A percentile compares a stretch with the other conserved stretches of the same genome.
phyloP scores from a whole-genome alignment of 2,888 invertebrate genomes.

The Caenorhabditis parvicauda region DNA sequence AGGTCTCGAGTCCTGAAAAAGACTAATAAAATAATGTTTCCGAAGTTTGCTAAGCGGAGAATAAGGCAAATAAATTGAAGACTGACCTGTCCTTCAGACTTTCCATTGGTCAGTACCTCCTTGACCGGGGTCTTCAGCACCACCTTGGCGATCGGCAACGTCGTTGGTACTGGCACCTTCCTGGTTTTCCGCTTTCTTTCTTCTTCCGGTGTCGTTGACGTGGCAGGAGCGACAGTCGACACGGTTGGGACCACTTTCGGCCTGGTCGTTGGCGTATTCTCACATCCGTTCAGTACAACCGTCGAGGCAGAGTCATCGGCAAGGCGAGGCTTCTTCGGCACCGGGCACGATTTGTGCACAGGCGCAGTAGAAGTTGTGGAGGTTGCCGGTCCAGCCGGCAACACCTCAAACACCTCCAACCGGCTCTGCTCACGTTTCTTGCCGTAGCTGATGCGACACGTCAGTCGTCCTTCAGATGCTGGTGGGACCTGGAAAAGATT shows the following conservation, averaged over 20 bases:
- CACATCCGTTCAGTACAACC: neutral
- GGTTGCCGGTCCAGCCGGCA: no score
- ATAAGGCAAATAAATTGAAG: no score
- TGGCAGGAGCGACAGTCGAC: conserved; percentile 16
- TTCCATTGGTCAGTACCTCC: neutral
- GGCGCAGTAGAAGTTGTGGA: no score
- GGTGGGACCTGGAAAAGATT: no score
- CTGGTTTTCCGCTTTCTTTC: conserved; percentile 1
- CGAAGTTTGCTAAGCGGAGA: no score
- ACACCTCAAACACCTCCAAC: no score
- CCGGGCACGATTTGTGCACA: neutral
- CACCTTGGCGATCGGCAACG: neutral
- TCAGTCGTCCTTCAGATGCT: no score
- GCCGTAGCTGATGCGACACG: no score
- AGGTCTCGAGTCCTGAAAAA: conserved; percentile 7
- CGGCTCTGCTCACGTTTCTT: no score
- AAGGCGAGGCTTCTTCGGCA: conserved; percentile 5
- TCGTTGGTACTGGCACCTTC: neutral
- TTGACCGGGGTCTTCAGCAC: neutral
- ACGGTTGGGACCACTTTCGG: neutral
- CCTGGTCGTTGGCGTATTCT: neutral
- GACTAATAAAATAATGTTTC: neutral
- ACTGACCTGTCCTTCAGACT: no score
- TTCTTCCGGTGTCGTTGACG: conserved; percentile 1
- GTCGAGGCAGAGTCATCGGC: neutral